Evolutionary conservation across 1,140 invertebrate species (phyloP).

Genomic region (Chlorops oryzae): DNA sequence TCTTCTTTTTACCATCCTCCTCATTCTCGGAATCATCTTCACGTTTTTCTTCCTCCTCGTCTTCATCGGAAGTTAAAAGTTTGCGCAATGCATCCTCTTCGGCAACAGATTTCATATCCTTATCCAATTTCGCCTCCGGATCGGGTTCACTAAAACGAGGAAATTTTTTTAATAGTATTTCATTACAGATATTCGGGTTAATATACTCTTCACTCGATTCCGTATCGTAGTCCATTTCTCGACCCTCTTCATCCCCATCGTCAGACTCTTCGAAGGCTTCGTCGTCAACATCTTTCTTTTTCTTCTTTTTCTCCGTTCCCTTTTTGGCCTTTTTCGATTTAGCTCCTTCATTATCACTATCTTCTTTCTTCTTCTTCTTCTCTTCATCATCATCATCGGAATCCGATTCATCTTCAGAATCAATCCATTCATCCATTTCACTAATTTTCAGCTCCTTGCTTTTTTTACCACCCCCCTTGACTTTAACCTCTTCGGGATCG

Average conservation of each 20-base stretch:
- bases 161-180: neutral
- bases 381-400: conserved; percentile 57
- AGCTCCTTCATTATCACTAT: conserved; percentile 53
- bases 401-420: conserved; percentile 69
- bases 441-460: conserved; percentile 76
- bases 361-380: conserved; percentile 61
- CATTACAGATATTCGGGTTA: conserved; percentile 11
- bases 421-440: conserved; percentile 91
- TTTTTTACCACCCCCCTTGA: conserved; percentile 47
- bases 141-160: conserved; percentile 60
- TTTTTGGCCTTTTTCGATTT: conserved; percentile 64
- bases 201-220: conserved; percentile 70
- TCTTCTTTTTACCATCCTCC: conserved; percentile 53
- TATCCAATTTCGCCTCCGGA: conserved; percentile 65
- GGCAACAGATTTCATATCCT: conserved; percentile 73
- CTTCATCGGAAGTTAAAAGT: conserved; percentile 83
- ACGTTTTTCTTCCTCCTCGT: conserved; percentile 71
- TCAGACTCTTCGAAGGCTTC: conserved; percentile 93
- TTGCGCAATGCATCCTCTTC: conserved; percentile 83
- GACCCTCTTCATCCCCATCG: conserved; percentile 91
- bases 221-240: conserved; percentile 82
- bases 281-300: conserved; percentile 68
- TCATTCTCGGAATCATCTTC: conserved; percentile 56
- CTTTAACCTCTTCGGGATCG: conserved; percentile 54
- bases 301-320: conserved; percentile 63